phyloP scores from a whole-genome alignment of 1,140 invertebrate species.

The Xylocopa sonorina region DNA sequence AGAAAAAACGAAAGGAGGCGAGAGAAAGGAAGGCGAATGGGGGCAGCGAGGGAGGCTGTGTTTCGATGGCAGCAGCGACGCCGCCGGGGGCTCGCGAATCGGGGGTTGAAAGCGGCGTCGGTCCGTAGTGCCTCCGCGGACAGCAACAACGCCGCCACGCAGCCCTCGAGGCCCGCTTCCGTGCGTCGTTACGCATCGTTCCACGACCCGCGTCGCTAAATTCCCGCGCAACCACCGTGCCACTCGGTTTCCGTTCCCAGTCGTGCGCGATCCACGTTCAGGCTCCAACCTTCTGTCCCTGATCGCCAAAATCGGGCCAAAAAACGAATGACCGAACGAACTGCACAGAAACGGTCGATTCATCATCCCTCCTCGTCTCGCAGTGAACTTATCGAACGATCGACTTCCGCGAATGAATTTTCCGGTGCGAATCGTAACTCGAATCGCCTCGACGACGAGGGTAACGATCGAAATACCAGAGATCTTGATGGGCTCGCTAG shows the following conservation, averaged over 20 bases:
- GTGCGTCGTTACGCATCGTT: background rate
- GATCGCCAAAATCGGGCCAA: background rate
- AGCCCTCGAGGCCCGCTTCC: slow-evolving; percentile 1
- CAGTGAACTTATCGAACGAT: too few species aligned
- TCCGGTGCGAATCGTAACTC: background rate
- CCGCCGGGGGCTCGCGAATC: slow-evolving; percentile 32
- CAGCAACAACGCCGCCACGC: slow-evolving; percentile 59
- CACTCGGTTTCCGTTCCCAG: background rate
- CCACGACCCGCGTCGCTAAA: background rate
- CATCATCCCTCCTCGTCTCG: too few species aligned
- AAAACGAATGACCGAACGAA: too few species aligned
- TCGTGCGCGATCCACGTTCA: background rate
- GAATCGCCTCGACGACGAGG: too few species aligned
- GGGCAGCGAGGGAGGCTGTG: background rate
- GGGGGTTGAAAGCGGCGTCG: slow-evolving; percentile 55
- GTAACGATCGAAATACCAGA: background rate
- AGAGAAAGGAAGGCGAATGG: background rate
- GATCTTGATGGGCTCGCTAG: background rate
- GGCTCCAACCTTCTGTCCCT: background rate
- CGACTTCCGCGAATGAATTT: background rate
- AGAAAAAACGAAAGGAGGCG: background rate
- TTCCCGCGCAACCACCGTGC: slow-evolving; percentile 45
- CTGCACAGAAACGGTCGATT: too few species aligned
- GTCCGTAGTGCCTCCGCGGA: slow-evolving; percentile 64
- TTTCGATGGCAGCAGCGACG: slow-evolving; percentile 17